Evolutionary conservation across 2,113 vertebrate species (phyloP).

Genomic region (Pterocles orientalis): DNA sequence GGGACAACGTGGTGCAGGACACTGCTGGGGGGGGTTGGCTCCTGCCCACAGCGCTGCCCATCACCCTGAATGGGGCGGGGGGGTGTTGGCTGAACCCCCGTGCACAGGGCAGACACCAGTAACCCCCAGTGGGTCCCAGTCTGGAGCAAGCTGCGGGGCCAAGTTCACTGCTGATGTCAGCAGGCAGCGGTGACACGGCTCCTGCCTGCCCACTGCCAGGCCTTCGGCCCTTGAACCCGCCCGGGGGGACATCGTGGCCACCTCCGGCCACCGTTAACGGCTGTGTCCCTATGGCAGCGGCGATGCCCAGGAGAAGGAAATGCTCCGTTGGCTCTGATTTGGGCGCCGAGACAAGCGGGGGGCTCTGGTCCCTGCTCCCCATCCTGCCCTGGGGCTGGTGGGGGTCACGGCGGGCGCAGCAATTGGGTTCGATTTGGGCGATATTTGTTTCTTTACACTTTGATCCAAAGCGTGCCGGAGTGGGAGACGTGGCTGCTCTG

Average conservation of each 20-base stretch:
- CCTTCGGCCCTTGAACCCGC: background rate
- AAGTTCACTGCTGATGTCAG: conserved; percentile 49
- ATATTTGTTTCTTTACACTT: background rate
- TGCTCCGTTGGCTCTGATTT: background rate
- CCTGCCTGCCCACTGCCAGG: background rate
- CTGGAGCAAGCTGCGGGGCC: background rate
- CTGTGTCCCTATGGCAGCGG: background rate
- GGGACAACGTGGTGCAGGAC: background rate
- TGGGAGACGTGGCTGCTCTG: background rate
- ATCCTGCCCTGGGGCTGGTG: background rate
- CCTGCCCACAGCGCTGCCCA: background rate
- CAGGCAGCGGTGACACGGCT: background rate
- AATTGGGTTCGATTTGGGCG: background rate
- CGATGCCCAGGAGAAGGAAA: background rate
- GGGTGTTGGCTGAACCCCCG: background rate
- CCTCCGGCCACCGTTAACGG: background rate
- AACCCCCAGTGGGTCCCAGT: background rate
- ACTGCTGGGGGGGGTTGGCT: background rate
- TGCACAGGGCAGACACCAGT: background rate
- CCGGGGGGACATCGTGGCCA: background rate
- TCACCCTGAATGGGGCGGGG: background rate
- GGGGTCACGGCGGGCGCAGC: background rate
- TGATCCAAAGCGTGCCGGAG: background rate
- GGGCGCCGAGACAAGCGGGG: accelerated
- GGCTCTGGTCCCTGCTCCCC: accelerated